These are phyloP conservation scores for Babylonia areolata DNA, from an alignment of 1,140 invertebrate genomes.

Conservation along the genomic window DNA sequence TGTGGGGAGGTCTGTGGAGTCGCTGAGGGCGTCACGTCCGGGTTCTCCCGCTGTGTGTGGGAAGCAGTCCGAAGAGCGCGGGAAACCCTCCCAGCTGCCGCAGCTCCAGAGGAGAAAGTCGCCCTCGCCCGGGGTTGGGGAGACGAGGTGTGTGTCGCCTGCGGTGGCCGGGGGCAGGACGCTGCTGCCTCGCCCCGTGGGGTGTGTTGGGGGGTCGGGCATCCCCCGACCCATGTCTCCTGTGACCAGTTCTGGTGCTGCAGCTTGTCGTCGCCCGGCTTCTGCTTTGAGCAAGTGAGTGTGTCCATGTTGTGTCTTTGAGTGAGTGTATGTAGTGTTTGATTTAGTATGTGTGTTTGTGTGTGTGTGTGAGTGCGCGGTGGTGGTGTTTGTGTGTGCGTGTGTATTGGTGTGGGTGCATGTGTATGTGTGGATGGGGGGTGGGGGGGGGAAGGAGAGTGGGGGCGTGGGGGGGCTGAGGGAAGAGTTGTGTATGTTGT, in stretches of 20 bases:
- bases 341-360: not conserved
- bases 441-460: too few species aligned
- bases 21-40: not conserved
- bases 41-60: not conserved
- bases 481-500: too few species aligned
- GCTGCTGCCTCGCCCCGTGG: conserved; percentile 18
- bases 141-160: not conserved
- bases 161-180: conserved; percentile 9
- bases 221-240: conserved; percentile 12
- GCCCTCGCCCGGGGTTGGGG: not conserved
- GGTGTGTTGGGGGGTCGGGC: not conserved
- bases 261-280: not conserved
- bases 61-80: not conserved
- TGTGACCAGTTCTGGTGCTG: not conserved
- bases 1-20: not conserved
- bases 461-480: too few species aligned
- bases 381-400: too few species aligned
- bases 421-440: too few species aligned
- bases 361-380: not conserved
- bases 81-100: not conserved
- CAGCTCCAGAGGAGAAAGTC: conserved; percentile 40
- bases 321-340: too few species aligned
- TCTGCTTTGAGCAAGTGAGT: not conserved
- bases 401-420: not conserved
- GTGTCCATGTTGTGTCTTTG: not conserved